A percentile compares a stretch with the other conserved stretches of the same genome.
phyloP scores from a whole-genome alignment of 1,140 invertebrate species.

The Brachionus rotundiformis region DNA sequence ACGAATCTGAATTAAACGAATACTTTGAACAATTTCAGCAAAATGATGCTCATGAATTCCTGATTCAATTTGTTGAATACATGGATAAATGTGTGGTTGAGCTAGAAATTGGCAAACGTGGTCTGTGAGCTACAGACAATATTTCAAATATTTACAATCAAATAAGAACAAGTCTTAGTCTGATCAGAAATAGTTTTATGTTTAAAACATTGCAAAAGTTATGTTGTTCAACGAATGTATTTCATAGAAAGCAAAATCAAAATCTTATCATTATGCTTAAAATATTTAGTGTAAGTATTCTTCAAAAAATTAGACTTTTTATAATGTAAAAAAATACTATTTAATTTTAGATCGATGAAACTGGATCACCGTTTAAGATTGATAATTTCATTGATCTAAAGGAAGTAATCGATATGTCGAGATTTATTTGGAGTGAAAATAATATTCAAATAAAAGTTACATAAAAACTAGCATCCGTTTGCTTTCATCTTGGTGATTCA shows the following conservation, averaged over 20 bases:
- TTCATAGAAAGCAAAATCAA: not conserved
- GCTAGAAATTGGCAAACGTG: not conserved
- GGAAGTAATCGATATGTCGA: no score
- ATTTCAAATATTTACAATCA: not conserved
- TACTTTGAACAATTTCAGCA: not conserved
- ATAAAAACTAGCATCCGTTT: no score
- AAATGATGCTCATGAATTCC: not conserved
- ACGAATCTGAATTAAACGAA: not conserved
- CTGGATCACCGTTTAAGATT: no score
- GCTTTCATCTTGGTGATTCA: no score
- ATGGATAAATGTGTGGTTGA: not conserved
- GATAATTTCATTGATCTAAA: no score
- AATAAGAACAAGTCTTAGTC: not conserved
- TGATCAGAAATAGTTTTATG: not conserved
- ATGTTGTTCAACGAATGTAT: not conserved
- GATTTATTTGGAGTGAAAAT: no score
- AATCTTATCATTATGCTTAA: not conserved
- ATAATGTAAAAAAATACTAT: not conserved
- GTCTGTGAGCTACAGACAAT: not conserved
- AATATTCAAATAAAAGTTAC: no score
- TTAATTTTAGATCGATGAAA: no score
- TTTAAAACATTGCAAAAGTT: not conserved
- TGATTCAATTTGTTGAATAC: slow-evolving; percentile 6
- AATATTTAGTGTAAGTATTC: not conserved
- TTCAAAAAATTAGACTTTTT: not conserved